A percentile compares a stretch with the other conserved stretches of the same genome.
Conservation (phyloP, 1,140 invertebrate species). For the Nebria ingens region DNA sequence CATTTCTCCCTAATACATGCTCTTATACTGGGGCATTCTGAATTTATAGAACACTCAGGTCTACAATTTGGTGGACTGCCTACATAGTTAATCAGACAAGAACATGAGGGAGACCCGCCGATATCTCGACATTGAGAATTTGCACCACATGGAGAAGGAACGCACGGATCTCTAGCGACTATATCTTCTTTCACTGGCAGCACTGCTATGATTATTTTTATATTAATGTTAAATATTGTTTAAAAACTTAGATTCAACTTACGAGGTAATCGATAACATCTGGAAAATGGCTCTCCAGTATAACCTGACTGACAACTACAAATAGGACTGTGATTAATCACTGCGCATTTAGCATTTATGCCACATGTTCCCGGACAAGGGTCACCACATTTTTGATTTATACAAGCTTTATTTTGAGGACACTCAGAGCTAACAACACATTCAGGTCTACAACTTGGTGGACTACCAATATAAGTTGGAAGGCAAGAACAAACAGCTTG, state of each 20-base stretch:
- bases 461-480: constrained; percentile 47
- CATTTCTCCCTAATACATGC: constrained; percentile 62
- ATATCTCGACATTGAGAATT: constrained; percentile 53
- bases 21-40: constrained; percentile 51
- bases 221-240: constrained; percentile 18
- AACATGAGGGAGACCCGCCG: constrained; percentile 51
- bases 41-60: constrained; percentile 58
- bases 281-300: constrained; percentile 67
- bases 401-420: constrained; percentile 48
- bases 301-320: constrained; percentile 56
- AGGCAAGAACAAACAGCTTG: constrained; percentile 57
- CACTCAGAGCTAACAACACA: constrained; percentile 56
- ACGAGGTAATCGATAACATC: constrained; percentile 51
- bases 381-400: constrained; percentile 53
- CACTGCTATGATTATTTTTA: constrained; percentile 21
- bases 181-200: constrained; percentile 22
- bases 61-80: constrained; percentile 60
- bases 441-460: constrained; percentile 54
- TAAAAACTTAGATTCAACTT: constrained; percentile 24
- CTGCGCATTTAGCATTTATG: constrained; percentile 54
- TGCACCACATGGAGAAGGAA: constrained; percentile 54
- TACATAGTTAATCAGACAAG: constrained; percentile 53
- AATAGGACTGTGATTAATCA: constrained; percentile 57
- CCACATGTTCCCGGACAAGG: constrained; percentile 61
- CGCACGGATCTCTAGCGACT: constrained; percentile 41